Evolutionary conservation across 1,140 invertebrate species (phyloP).

Genomic region (Ceratosolen fusciceps): DNA sequence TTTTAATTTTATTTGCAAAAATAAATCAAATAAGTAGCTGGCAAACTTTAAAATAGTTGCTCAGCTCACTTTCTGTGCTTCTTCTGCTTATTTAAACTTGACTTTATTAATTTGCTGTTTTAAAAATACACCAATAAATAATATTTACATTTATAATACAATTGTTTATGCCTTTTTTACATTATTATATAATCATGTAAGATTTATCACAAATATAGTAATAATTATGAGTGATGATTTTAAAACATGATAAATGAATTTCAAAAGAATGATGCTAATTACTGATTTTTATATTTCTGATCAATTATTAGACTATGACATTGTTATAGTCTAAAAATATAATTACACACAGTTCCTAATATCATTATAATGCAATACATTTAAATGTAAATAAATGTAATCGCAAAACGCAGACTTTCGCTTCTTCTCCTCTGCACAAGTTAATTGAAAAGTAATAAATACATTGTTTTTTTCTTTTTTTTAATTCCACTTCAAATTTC

Average conservation of each 20-base stretch:
- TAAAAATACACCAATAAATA: constrained; percentile 38
- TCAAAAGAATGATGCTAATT: constrained; percentile 9
- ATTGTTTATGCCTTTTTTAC: constrained; percentile 26
- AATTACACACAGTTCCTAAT: constrained; percentile 17
- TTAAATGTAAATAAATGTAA: constrained; percentile 35
- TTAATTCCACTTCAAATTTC: constrained; percentile 31
- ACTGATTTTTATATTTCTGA: constrained; percentile 19
- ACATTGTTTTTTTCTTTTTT: constrained; percentile 9
- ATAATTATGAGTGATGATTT: constrained; percentile 17
- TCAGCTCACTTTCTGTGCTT: neutral
- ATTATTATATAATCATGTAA: constrained; percentile 25
- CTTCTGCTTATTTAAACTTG: neutral
- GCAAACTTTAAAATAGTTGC: too few species aligned
- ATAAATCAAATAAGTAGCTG: too few species aligned
- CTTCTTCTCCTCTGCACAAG: constrained; percentile 29
- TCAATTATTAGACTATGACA: constrained; percentile 23
- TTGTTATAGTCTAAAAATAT: constrained; percentile 29
- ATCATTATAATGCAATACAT: constrained; percentile 34
- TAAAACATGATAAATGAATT: constrained; percentile 10
- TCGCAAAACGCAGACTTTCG: neutral
- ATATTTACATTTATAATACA: constrained; percentile 42
- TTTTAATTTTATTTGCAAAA: too few species aligned
- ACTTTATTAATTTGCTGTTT: constrained; percentile 32
- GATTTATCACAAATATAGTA: constrained; percentile 41
- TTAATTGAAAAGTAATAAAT: constrained; percentile 35